Conservation (phyloP, 2,113 vertebrate species). For the Gnathonemus longibarbis region DNA sequence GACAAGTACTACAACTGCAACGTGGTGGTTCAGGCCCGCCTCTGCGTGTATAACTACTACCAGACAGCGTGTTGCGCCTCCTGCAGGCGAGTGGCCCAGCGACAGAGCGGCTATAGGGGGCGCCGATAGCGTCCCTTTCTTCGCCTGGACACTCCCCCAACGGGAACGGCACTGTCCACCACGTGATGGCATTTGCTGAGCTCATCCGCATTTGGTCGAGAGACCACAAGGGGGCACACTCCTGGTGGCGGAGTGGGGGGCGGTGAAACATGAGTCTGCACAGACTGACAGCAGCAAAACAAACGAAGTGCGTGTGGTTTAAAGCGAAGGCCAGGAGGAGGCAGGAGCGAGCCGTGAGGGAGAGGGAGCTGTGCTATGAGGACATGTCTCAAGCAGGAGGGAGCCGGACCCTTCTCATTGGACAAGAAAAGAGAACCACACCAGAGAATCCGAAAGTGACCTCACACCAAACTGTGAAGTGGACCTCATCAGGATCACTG, state of each 20-base stretch:
- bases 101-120: constrained; percentile 57
- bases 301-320: constrained; percentile 27
- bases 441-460: background rate
- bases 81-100: constrained; percentile 68
- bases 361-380: background rate
- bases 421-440: background rate
- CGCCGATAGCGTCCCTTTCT: constrained; percentile 63
- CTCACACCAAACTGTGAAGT: constrained; percentile 1
- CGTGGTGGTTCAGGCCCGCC: constrained; percentile 90
- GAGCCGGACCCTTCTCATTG: background rate
- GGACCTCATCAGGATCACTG: background rate
- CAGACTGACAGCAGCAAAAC: background rate
- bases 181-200: constrained; percentile 16
- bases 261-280: constrained; percentile 1
- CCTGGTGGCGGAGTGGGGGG: background rate
- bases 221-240: background rate
- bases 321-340: constrained; percentile 17
- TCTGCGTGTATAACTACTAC: constrained; percentile 94
- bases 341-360: background rate
- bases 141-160: background rate
- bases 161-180: constrained; percentile 6
- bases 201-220: background rate
- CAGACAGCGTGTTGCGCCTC: constrained; percentile 83
- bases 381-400: background rate
- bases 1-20: constrained; percentile 96